Base-by-base conservation (phyloP, 2,113 vertebrate genomes). In the Casuarius casuarius region DNA sequence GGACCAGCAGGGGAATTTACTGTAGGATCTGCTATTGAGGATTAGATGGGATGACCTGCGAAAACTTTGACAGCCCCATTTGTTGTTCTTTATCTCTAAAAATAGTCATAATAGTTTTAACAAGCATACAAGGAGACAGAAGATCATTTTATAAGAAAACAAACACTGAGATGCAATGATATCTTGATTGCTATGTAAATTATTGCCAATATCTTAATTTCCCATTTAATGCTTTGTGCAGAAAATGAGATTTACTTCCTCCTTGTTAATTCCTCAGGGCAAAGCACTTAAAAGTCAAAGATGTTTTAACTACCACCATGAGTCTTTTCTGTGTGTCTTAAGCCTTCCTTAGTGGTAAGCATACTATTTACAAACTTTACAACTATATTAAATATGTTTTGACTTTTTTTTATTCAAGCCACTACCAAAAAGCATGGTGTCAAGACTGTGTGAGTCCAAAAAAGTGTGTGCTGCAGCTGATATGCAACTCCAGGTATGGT, bases 391-490 rank as follows among this genome's bases (percentile, higher is more conserved):
- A 88, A 10, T 75, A 5, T 84, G 5, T 80, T 87, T 33, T 62
- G 9, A 7, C 20, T 58, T 86, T 29, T 84, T 87, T 87, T 93
- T 70, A 82, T 96, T 73, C 71, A 95, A 99, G 99, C 97, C 98
- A 4, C 96, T 99, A 58, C 99, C 99, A 2, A 98, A 99, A 97
- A 98, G 95, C 86, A 99, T 99, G 99, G 99, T 99, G 90, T 98
- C 99, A 78, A 99, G 99, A 29, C 98, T 99, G 12, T 99, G 99
- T 85, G 99, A 99, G 92, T 99, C 99, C 14, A 99, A 99, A 97
- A 99, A 99, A 88, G 98, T 99, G 58, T 99, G 99, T 58, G 99
- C 99, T 25, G 99, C 99, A 8, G 99, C 99, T 35, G 99, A 99
- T 94, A 99, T 98, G 94, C 99, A 99, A 82, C 98, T 99, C 75